Base-by-base conservation (phyloP, 2,797 vertebrate species). In the Typhlichthys subterraneus region DNA sequence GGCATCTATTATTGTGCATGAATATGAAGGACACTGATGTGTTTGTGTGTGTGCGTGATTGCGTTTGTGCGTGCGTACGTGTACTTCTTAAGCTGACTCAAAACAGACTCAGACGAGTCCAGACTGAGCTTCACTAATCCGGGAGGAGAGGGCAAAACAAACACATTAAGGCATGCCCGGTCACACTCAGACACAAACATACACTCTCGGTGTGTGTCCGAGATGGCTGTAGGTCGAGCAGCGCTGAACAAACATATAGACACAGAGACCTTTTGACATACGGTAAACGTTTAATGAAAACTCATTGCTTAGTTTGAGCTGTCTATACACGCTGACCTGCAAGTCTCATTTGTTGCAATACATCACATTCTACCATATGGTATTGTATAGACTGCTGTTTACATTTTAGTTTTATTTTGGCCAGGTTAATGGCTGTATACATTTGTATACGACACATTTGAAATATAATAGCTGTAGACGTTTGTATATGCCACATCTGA, bases 41-140 rank as follows among this genome's bases (percentile, higher is more conserved):
- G 14, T 52, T 42, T 23, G 19, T 23, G 19, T 23, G 19, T 3
- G 19, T 23, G 19, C 3, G 23, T 23, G 23, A 0, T 3, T 23
- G 23, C 33, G 12, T 55, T 23, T n/a, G 23, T 60, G 57, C 48
- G 57, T 59, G 33, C 12, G 14, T 50, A 14, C 17, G 61, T 54
- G 55, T 56, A 52, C 45, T 14, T 23, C 29, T 11, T 59, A 63
- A 76, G 38, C 53, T 82, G 80, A 81, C 64, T 79, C 65, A 81
- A 69, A 70, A 70, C 57, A 72, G 68, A 81, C 81, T 73, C 75
- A 87, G 82, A 88, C 86, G 49, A 57, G 70, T 82, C 76, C 85
- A 87, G 83, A 85, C 77, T 84, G 85, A 83, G 82, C 80, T 78
- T 72, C 72, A 73, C 75, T 86, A 83, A 84, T 75, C 82, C 76